Evolutionary conservation across 2,888 invertebrate genomes (phyloP), one percentile per base, ranked within the genome.

Genomic region (Nesidiocoris tenuis): DNA sequence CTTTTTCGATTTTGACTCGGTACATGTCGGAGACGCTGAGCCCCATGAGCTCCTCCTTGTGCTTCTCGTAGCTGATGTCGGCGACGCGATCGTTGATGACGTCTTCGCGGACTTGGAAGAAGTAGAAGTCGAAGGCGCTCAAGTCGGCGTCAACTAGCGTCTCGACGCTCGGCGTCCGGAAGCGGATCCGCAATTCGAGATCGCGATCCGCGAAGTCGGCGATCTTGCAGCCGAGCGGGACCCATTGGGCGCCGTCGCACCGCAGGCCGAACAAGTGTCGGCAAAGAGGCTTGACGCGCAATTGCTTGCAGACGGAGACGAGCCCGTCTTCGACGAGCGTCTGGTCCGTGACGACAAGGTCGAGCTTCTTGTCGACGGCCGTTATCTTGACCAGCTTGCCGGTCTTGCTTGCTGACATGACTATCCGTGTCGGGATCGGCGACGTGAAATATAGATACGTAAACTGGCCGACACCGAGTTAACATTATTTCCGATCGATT

Each of bases 1-100:
- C 88, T 80, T 90, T 89, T 82, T 94, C 94, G n/a, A 91, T 83
- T 84, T 91, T 90, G 56, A 92, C 91, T 79, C 94, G 88, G 77
- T 89, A 91, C 93, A 96, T 95, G 83, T 95, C 95, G 70, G 92
- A 89, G 74, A 94, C 93, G 9, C 93, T 93, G 70, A 96, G 85
- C 0, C 96, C 96, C 74, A 95, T 85, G 1, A 94, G 86, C 83
- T 93, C 91, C 77, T 90, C 87, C 82, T 91, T 91, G 81, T 90
- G 89, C 76, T 90, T 90, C 71, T 92, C 91, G 83, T 91, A 93
- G 77, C 90, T 87, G 77, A 94, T 89, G 82, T 94, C 94, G 5
- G 90, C 87, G 79, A 96, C 90, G 82, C 89, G 89, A 82, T 91
- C 92, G 74, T 91, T 88, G 77, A 93, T 86, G 63, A 95, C 90